Conservation (phyloP, 2,797 vertebrate species). For the Denticeps clupeoides region DNA sequence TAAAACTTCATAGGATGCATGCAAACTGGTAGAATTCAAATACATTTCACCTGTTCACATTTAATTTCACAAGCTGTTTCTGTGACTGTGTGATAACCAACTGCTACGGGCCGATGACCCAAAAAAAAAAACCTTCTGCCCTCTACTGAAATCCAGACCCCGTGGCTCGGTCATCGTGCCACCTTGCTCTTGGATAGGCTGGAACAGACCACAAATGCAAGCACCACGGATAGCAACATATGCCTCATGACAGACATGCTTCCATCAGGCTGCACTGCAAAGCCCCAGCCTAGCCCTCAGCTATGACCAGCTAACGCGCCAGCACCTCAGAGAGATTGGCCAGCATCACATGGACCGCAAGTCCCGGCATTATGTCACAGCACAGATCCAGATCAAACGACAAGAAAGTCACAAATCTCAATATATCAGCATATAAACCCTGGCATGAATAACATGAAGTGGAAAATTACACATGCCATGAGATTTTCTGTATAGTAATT, state of each 20-base stretch:
- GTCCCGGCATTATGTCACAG: neutral
- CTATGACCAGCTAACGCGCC: slow-evolving; percentile 26
- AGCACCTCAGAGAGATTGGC: neutral
- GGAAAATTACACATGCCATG: no score
- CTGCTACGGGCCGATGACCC: slow-evolving; percentile 13
- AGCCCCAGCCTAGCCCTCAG: slow-evolving; percentile 34
- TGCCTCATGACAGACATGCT: slow-evolving; percentile 51
- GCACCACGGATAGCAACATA: slow-evolving; percentile 46
- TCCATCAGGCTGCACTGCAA: slow-evolving; percentile 43
- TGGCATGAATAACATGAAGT: no score
- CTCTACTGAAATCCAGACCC: neutral
- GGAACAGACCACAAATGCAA: slow-evolving; percentile 23
- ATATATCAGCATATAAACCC: no score
- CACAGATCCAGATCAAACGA: no score
- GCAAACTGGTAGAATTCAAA: no score
- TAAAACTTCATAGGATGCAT: no score
- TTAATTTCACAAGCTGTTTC: no score
- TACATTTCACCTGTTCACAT: no score
- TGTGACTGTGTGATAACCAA: no score
- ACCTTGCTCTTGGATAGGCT: slow-evolving; percentile 7
- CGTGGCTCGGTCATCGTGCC: neutral
- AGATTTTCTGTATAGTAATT: no score
- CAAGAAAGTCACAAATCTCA: no score
- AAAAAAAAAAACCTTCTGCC: slow-evolving; percentile 18
- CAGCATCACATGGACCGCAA: neutral